Evolutionary conservation across 2,888 invertebrate species (phyloP).

Genomic region (Pandemis cinnamomeana): DNA sequence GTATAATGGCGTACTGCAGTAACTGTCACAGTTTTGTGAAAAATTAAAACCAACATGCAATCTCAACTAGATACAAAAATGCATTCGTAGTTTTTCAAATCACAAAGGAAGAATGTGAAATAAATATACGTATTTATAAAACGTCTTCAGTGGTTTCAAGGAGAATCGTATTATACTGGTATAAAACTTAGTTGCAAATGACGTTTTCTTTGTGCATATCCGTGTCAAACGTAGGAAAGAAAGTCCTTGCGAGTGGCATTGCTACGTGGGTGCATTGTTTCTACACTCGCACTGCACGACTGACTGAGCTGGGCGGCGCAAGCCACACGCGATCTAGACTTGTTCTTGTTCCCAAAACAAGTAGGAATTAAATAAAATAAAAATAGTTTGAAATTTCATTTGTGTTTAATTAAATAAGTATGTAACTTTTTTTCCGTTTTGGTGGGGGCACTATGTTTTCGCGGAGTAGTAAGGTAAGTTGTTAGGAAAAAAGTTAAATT

Average conservation of each 20-base stretch:
- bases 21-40: constrained; percentile 21
- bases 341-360: background rate
- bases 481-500: too few species aligned
- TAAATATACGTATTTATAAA: constrained; percentile 10
- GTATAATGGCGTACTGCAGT: constrained; percentile 30
- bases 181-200: constrained; percentile 60
- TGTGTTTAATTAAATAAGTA: too few species aligned
- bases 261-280: constrained; percentile 68
- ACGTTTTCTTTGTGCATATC: constrained; percentile 70
- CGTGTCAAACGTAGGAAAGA: constrained; percentile 70
- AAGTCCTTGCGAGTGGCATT: constrained; percentile 72
- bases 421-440: too few species aligned
- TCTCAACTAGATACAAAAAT: background rate
- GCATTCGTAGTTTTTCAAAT: background rate
- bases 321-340: constrained; percentile 6
- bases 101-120: background rate
- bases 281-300: constrained; percentile 53
- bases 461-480: too few species aligned
- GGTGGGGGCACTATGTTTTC: too few species aligned
- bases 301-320: constrained; percentile 42
- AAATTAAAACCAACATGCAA: constrained; percentile 29
- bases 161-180: constrained; percentile 44
- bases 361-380: background rate
- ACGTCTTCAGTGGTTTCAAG: constrained; percentile 44
- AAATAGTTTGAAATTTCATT: too few species aligned